Evolutionary conservation across 2,888 invertebrate species (phyloP), one percentile per base, ranked within the genome.

Genomic region (Panopea generosa): DNA sequence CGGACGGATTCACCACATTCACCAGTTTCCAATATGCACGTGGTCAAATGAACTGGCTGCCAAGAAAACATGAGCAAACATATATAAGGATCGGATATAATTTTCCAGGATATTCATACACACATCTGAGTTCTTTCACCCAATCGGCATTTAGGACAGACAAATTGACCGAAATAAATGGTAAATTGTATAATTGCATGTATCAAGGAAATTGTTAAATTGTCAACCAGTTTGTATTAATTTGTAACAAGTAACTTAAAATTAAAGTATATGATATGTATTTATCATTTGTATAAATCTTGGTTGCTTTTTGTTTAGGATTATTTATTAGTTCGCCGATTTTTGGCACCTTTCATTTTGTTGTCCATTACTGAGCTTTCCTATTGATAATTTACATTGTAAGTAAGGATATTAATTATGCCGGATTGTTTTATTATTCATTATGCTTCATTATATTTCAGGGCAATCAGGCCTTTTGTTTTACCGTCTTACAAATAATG

Each of bases 61-160:
- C 20, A 20, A 18, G 26, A n/a, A 24, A 2, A 26, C 26, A 18
- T 14, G 11, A 27, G 3, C n/a, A 38, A 1, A 26, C 65, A 2
- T 29, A 29, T 27, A 27, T 65, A 18, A 55, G 65, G 65, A 55
- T 65, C 2, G 65, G 65, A 45, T 55, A 55, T 33, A 26, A 18
- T 18, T 40, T 40, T 7, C 20, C 9, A 2, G 20, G 3, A n/a
- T 9, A 56, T 26, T 18, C 9, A 2, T 2, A 47, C n/a, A 22
- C 65, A 9, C 24, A 43, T 47, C 18, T 56, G 11, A 18, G 14
- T 33, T 65, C 65, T 3, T 65, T 56, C 20, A 18, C 56, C 2
- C 24, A 27, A 29, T 9, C 38, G 29, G 55, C 49, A 1, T 33
- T 55, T 7, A n/a, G 16, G 16, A 29, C 55, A 24, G 65, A 65